These are phyloP conservation scores for Drosophila sp. DNA, from an alignment of 1,140 invertebrate species.

Conservation along the genomic window DNA sequence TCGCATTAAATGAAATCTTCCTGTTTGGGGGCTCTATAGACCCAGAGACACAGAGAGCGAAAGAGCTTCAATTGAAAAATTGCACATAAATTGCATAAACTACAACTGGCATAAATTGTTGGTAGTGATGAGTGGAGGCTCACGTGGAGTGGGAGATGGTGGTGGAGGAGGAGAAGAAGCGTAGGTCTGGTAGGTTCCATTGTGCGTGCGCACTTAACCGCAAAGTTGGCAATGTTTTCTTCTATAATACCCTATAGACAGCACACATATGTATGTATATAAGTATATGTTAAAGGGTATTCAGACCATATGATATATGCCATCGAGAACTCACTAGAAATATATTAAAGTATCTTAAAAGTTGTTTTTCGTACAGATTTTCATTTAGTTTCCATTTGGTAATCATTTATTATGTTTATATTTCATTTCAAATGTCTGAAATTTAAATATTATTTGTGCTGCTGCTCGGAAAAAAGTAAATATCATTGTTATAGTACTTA, in stretches of 20 bases:
- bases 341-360: too few relatives aligned
- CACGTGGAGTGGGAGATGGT: not conserved
- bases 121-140: slow-evolving; percentile 21
- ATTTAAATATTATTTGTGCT: slow-evolving; percentile 31
- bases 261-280: slow-evolving; percentile 14
- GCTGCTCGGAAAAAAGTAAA: not conserved
- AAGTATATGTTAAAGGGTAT: slow-evolving; percentile 29
- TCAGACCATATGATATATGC: not conserved
- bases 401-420: slow-evolving; percentile 55
- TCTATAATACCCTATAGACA: slow-evolving; percentile 25
- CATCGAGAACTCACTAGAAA: too few relatives aligned
- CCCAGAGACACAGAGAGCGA: not conserved
- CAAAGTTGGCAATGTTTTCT: slow-evolving; percentile 63
- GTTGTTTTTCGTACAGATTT: not conserved
- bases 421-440: slow-evolving; percentile 26
- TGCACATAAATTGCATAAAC: slow-evolving; percentile 76
- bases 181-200: slow-evolving; percentile 47
- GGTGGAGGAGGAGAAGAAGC: not conserved
- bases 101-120: slow-evolving; percentile 56
- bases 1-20: slow-evolving; percentile 58
- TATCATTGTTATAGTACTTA: slow-evolving; percentile 21
- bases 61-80: slow-evolving; percentile 69
- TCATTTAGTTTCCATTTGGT: slow-evolving; percentile 24
- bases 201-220: slow-evolving; percentile 73
- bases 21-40: slow-evolving; percentile 12